A percentile compares a stretch with the other conserved stretches of the same genome.
Conservation (phyloP, 2,888 invertebrate species). For the Dendrolimus houi region DNA sequence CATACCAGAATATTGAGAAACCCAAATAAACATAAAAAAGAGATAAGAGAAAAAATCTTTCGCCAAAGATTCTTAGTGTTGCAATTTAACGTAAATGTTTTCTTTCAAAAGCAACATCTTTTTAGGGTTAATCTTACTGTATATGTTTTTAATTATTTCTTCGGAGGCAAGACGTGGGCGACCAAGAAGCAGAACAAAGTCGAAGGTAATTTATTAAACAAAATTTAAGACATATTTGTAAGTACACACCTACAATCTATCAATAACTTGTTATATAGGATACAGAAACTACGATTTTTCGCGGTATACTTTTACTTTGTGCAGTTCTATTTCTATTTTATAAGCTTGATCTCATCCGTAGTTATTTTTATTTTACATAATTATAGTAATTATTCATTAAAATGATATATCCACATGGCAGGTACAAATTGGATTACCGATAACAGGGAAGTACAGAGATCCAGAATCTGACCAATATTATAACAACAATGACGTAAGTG, state of each 20-base stretch:
- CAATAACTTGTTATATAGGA: background rate
- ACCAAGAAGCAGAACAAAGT: conserved; percentile 83
- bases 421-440: conserved; percentile 90
- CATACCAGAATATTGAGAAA: conserved; percentile 18
- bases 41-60: no score
- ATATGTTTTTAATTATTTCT: conserved; percentile 32
- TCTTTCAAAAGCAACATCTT: conserved; percentile 30
- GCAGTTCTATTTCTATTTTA: no score
- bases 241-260: background rate
- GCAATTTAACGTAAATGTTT: conserved; percentile 30
- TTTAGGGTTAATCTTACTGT: conserved; percentile 32
- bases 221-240: background rate
- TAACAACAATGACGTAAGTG: conserved; percentile 89
- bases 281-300: background rate
- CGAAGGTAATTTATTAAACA: conserved; percentile 71
- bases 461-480: conserved; percentile 94
- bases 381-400: background rate
- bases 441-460: conserved; percentile 92
- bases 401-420: conserved; percentile 25
- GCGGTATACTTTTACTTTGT: no score
- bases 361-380: no score
- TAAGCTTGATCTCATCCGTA: no score
- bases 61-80: conserved; percentile 1
- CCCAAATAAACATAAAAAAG: background rate
- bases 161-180: conserved; percentile 80